Evolutionary conservation across 53 echinoderm and acorn worm species (phyloP), one percentile per base, ranked within the genome.

Genomic region (Temnopleurus reevesii): DNA sequence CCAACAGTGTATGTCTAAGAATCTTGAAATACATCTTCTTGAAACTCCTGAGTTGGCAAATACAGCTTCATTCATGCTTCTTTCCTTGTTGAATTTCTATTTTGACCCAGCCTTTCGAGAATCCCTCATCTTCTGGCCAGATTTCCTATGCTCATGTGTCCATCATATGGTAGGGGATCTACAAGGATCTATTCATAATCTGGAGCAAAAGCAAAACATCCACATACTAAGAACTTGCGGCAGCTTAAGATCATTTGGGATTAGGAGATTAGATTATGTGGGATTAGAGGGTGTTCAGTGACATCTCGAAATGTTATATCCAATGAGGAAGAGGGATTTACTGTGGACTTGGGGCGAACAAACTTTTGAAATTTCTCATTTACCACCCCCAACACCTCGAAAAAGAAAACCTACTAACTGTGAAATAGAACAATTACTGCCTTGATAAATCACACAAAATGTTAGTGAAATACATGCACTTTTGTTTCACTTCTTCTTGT

Each of bases 231-330:
- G 45, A 25, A 79, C 27, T 79, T 79, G 79, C 28, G 79, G 79
- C 46, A 49, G 49, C 28, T 49, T 79, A 5, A 7, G 79, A 17
- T 47, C 23, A 47, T 47, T 26, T 27, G 30, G 79, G 79, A 79
- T 79, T 49, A 79, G 41, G 49, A 47, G 49, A 79, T 79, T 26
- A 49, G 79, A 79, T 79, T 79, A 47, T 25, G 79, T 47, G 49
- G n/a, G 79, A 79, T 79, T 49, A 47, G 79, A 17, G 0, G 51
- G 49, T 28, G 46, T 49, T 79, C 27, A 49, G 47, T 49, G 46
- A 77, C 21, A 77, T 43, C 28, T 79, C 23, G n/a, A 2, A 71
- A 8, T 41, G 9, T 41, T 0, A 4, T 4, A 71, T 71, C 17
- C 28, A 0, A 23, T 23, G 12, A 71, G 41, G 36, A 18, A 17